phyloP scores from a whole-genome alignment of 2,888 invertebrate species.

The Drosophila borealis region DNA sequence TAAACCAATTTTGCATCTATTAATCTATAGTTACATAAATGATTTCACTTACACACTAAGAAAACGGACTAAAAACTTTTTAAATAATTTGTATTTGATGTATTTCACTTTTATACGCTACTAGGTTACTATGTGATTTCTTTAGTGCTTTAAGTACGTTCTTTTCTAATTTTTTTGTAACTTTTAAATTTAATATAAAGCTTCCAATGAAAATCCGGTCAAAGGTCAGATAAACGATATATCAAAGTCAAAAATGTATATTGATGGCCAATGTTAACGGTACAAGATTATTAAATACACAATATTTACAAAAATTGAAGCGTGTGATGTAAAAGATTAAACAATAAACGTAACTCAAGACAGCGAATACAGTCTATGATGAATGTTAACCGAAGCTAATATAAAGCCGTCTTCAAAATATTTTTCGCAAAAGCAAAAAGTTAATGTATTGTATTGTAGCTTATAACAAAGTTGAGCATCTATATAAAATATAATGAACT shows the following conservation, averaged over 20 bases:
- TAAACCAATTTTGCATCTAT: conserved; percentile 20
- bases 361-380: conserved; percentile 70
- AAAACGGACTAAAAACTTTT: conserved; percentile 24
- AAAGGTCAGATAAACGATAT: conserved; percentile 27
- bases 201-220: conserved; percentile 49
- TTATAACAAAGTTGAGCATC: conserved; percentile 63
- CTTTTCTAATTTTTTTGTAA: conserved; percentile 45
- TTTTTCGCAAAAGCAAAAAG: conserved; percentile 39
- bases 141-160: conserved; percentile 74
- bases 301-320: conserved; percentile 61
- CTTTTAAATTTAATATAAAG: conserved; percentile 31
- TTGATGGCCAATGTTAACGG: conserved; percentile 51
- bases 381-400: conserved; percentile 63
- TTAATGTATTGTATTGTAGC: conserved; percentile 40
- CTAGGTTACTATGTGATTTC: conserved; percentile 76
- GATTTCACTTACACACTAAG: conserved; percentile 7
- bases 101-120: conserved; percentile 56
- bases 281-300: conserved; percentile 42
- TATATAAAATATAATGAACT: conserved; percentile 53
- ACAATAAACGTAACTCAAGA: conserved; percentile 78
- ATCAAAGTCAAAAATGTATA: conserved; percentile 38
- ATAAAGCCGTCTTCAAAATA: conserved; percentile 65
- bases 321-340: conserved; percentile 65
- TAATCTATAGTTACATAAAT: conserved; percentile 9
- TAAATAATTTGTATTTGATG: conserved; percentile 36